Evolutionary conservation across 2,888 invertebrate species (phyloP).

Genomic region (Platypus cylindrus): DNA sequence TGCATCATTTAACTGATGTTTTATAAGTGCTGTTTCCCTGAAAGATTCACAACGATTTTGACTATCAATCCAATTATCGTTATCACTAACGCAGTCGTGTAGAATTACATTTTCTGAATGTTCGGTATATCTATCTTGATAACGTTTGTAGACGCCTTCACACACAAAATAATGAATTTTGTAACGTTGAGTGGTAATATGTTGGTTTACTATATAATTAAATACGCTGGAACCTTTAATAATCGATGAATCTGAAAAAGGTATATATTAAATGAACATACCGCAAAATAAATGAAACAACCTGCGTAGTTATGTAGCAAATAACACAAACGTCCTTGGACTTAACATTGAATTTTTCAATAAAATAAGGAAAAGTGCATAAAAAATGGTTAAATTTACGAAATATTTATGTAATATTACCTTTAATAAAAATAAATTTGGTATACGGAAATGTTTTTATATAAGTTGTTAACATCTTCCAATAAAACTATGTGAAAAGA

Average conservation of each 20-base stretch:
- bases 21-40: constrained; percentile 12
- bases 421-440: constrained; percentile 30
- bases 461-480: constrained; percentile 26
- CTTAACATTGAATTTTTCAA: constrained; percentile 1
- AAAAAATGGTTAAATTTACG: constrained; percentile 3
- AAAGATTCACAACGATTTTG: constrained; percentile 13
- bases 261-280: constrained; percentile 4
- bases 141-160: constrained; percentile 22
- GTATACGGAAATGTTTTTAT: constrained; percentile 25
- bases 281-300: neutral
- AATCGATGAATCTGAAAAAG: constrained; percentile 26
- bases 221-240: constrained; percentile 22
- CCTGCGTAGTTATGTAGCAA: neutral
- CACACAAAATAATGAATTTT: constrained; percentile 27
- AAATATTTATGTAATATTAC: constrained; percentile 17
- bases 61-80: constrained; percentile 16
- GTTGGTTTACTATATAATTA: constrained; percentile 23
- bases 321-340: neutral
- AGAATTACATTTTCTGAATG: constrained; percentile 13
- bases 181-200: constrained; percentile 19
- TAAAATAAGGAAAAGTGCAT: constrained; percentile 1
- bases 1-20: constrained; percentile 17
- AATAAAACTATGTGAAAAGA: constrained; percentile 3
- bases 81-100: constrained; percentile 24
- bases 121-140: constrained; percentile 10